Base-by-base conservation (phyloP, 2,113 vertebrate species). In the Petrocephalus microphthalmus region DNA sequence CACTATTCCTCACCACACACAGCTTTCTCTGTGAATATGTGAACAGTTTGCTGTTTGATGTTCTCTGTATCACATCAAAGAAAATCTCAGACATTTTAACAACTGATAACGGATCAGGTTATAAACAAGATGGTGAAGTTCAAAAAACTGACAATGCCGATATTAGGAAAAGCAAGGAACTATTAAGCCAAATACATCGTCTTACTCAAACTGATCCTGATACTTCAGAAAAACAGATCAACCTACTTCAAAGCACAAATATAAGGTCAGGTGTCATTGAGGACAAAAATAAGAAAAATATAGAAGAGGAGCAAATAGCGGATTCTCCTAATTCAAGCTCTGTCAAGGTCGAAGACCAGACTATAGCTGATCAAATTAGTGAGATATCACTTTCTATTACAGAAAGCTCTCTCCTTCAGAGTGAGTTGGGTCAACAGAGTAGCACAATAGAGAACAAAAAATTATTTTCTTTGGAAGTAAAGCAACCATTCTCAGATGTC, bases 51-150 rank as follows among this genome's bases (percentile, higher is more conserved):
- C 95, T 99, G 10, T 98, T 97, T 92, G 94, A 95, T 0, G 92
- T 98, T 51, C 95, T 99, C 20, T 95, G 95, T 91, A 94, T 96
- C 91, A 98, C 97, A 0, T 97, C 95, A 91, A 96, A 95, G 92
- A 98, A 97, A 93, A 97, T 99, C 92, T 94, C 93, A 0, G 94
- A 96, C 42, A 93, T 97, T 71, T 95, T 94, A 54, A 93, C 92
- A 85, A 89, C 87, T 60, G 93, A 95, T 71, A 94, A 94, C 37
- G 92, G 87, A 54, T 91, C 92, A 54, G 88, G 51, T 19, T 90
- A 93, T 45, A 90, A 57, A 83, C 91, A 89, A 86, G 93, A 92
- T 33, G 89, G 81, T 71, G 86, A 92, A 33, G 88, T 57, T 88
- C 84, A 52, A 53, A 91, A 33, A 60, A 91, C 89, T 56, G 90